phyloP scores from a whole-genome alignment of 1,140 invertebrate species.

The Thaumatotibia leucotreta region DNA sequence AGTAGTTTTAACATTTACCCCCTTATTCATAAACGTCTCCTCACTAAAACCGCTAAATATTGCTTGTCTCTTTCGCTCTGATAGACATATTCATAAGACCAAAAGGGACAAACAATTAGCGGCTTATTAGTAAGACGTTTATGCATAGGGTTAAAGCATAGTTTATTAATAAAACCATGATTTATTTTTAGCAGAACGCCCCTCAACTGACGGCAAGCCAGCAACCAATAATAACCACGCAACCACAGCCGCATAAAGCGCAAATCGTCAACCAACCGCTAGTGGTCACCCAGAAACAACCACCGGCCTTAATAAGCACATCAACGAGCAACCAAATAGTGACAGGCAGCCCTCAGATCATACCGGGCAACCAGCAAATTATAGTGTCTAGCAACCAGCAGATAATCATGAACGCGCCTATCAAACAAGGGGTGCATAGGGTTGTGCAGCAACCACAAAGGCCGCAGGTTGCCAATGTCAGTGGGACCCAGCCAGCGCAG shows the following conservation, averaged over 20 bases:
- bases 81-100: too few relatives aligned
- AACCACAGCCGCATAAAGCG: slow-evolving; percentile 70
- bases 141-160: too few relatives aligned
- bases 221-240: slow-evolving; percentile 70
- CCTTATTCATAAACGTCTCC: too few relatives aligned
- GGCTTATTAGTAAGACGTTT: too few relatives aligned
- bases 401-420: slow-evolving; percentile 58
- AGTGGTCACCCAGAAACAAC: slow-evolving; percentile 63
- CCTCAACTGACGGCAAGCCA: slow-evolving; percentile 69
- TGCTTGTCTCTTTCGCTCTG: too few relatives aligned
- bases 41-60: too few relatives aligned
- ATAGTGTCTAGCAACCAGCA: slow-evolving; percentile 65
- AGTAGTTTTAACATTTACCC: not conserved
- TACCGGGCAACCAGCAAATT: slow-evolving; percentile 50
- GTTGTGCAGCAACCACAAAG: slow-evolving; percentile 51
- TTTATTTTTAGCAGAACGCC: slow-evolving; percentile 42
- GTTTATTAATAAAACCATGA: not conserved
- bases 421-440: slow-evolving; percentile 50
- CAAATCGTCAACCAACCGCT: slow-evolving; percentile 62
- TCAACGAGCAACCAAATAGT: slow-evolving; percentile 55
- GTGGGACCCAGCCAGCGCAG: slow-evolving; percentile 18
- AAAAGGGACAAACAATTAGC: too few relatives aligned
- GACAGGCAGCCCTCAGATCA: slow-evolving; percentile 30
- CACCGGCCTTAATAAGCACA: slow-evolving; percentile 53
- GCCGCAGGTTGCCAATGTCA: slow-evolving; percentile 35